Conservation (phyloP, 2,888 invertebrate species). For the Neuroscelio doddi region DNA sequence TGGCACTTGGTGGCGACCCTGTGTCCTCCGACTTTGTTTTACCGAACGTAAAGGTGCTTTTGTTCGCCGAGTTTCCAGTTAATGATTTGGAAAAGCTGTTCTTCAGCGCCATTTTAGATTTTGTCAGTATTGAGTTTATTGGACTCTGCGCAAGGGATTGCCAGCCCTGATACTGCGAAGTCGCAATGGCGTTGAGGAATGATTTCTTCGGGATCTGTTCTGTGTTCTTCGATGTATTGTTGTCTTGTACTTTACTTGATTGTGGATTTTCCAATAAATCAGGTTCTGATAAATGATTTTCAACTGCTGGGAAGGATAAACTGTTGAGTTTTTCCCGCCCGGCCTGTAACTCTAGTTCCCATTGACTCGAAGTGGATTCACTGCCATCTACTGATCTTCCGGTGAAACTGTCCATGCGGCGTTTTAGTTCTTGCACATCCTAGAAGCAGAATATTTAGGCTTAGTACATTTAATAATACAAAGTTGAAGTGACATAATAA, state of each 20-base stretch:
- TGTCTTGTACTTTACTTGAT: neutral
- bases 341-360: constrained; percentile 84
- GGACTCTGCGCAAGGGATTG: constrained; percentile 59
- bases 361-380: constrained; percentile 79
- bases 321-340: constrained; percentile 86
- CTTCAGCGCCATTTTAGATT: constrained; percentile 57
- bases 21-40: constrained; percentile 32
- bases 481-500: constrained; percentile 2
- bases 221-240: constrained; percentile 5
- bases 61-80: constrained; percentile 60
- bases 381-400: constrained; percentile 83
- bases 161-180: constrained; percentile 49
- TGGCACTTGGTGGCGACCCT: neutral
- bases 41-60: constrained; percentile 51
- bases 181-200: constrained; percentile 18
- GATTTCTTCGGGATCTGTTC: constrained; percentile 19
- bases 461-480: constrained; percentile 35
- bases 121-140: constrained; percentile 58
- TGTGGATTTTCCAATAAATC: too few species aligned
- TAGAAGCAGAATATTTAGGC: constrained; percentile 46
- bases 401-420: constrained; percentile 82
- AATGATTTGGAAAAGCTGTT: constrained; percentile 62
- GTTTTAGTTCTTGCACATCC: constrained; percentile 78
- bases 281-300: neutral
- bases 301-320: constrained; percentile 44